Conservation (phyloP, 1,140 invertebrate genomes). For the Leptopilina clavipes region DNA sequence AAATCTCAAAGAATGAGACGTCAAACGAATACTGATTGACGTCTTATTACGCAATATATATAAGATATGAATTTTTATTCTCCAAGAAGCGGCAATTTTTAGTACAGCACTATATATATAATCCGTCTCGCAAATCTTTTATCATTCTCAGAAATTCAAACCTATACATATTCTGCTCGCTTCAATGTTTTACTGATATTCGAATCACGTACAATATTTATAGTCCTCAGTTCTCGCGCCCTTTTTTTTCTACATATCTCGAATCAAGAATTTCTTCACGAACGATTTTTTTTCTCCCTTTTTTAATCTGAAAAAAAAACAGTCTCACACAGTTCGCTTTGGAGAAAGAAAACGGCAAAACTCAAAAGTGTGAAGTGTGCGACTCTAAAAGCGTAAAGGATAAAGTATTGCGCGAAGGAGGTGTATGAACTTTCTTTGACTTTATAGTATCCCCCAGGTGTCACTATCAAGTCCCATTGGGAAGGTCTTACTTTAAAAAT, state of each 20-base stretch:
- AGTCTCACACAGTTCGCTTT: constrained; percentile 19
- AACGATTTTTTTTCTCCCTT: constrained; percentile 37
- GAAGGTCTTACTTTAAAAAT: constrained; percentile 14
- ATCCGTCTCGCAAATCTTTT: constrained; percentile 23
- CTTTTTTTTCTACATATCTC: constrained; percentile 38
- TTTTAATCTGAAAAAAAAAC: constrained; percentile 53
- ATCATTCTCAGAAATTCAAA: constrained; percentile 25
- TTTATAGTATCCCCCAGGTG: constrained; percentile 35
- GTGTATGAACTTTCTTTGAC: constrained; percentile 18
- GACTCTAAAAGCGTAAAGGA: not conserved
- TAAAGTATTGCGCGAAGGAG: not conserved
- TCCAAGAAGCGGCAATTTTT: not conserved
- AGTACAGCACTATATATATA: not conserved
- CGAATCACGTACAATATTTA: constrained; percentile 52
- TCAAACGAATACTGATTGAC: not conserved
- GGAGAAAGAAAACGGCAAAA: constrained; percentile 42
- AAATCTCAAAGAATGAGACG: not conserved
- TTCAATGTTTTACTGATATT: constrained; percentile 37
- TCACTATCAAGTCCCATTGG: constrained; percentile 12
- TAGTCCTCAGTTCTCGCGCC: constrained; percentile 44
- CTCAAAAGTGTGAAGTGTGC: constrained; percentile 10
- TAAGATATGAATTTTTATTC: constrained; percentile 9
- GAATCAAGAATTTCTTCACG: constrained; percentile 56
- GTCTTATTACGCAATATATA: not conserved
- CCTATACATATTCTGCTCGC: not conserved